Conservation (phyloP, 1,140 invertebrate genomes). For the Polypedilum pembai region DNA sequence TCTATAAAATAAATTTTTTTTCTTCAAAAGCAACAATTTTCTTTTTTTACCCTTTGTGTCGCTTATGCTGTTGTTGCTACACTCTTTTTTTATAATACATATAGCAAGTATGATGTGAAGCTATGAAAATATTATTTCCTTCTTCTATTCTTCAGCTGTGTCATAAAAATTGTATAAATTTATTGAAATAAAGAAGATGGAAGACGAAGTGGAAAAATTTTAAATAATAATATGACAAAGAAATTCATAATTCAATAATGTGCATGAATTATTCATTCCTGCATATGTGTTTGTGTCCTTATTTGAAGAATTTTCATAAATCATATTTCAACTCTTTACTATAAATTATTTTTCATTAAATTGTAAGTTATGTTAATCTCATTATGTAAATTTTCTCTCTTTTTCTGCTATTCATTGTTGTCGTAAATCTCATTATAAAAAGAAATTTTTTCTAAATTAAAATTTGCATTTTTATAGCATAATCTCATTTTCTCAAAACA, state of each 20-base stretch:
- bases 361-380: not conserved
- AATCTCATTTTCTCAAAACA: not conserved
- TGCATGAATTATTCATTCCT: slow-evolving; percentile 5
- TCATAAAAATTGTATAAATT: not conserved
- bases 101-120: no score
- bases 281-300: not conserved
- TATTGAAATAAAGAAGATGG: no score
- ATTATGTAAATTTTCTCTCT: not conserved
- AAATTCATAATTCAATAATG: not conserved
- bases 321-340: not conserved
- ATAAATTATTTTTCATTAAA: not conserved
- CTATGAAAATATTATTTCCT: no score
- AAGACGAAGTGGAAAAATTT: no score
- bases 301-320: not conserved
- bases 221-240: not conserved
- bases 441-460: not conserved
- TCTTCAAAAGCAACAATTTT: no score
- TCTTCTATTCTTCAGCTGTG: not conserved
- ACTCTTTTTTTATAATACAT: no score
- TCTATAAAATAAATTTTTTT: no score
- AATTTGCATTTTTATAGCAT: not conserved
- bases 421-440: not conserved
- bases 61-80: no score
- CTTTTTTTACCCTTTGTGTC: no score
- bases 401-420: not conserved